Conservation (phyloP, 1,140 invertebrate genomes). For the Mesaphorura yosii region DNA sequence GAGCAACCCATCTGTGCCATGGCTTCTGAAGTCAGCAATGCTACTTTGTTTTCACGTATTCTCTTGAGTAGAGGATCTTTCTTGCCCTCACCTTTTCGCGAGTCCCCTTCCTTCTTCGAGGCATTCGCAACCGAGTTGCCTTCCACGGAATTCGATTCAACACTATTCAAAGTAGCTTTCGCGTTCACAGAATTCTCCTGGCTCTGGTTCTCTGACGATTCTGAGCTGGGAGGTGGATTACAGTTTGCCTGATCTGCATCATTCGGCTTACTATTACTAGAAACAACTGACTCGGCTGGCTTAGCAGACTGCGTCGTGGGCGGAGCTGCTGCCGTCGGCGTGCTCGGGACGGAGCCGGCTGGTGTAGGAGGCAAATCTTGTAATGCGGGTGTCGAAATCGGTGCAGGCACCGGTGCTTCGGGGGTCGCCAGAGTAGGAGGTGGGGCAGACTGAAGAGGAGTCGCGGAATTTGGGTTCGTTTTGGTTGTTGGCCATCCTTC, state of each 20-base stretch:
- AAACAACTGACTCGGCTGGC: not conserved
- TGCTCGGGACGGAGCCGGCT: too few relatives aligned
- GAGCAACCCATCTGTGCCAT: conserved; percentile 28
- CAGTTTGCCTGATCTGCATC: not conserved
- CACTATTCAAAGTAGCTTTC: conserved; percentile 19
- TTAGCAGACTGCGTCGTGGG: not conserved
- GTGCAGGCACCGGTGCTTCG: too few relatives aligned
- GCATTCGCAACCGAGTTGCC: not conserved
- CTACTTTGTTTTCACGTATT: conserved; percentile 25
- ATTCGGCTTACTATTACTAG: conserved; percentile 8
- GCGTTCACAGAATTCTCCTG: conserved; percentile 21
- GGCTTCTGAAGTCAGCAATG: conserved; percentile 27
- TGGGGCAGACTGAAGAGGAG: too few relatives aligned
- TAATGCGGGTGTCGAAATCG: too few relatives aligned
- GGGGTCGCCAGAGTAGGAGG: too few relatives aligned
- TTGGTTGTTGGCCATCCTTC: too few relatives aligned
- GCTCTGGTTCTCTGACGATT: conserved; percentile 17
- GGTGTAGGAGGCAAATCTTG: too few relatives aligned
- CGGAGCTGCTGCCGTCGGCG: too few relatives aligned
- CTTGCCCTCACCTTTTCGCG: not conserved
- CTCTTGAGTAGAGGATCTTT: conserved; percentile 10
- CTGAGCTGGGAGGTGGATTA: not conserved
- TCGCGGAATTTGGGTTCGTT: too few relatives aligned
- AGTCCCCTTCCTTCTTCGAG: not conserved
- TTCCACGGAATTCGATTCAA: not conserved